A percentile compares a stretch with the other conserved stretches of the same genome.
phyloP scores from a whole-genome alignment of 1,140 invertebrate species.

The Musca domestica region DNA sequence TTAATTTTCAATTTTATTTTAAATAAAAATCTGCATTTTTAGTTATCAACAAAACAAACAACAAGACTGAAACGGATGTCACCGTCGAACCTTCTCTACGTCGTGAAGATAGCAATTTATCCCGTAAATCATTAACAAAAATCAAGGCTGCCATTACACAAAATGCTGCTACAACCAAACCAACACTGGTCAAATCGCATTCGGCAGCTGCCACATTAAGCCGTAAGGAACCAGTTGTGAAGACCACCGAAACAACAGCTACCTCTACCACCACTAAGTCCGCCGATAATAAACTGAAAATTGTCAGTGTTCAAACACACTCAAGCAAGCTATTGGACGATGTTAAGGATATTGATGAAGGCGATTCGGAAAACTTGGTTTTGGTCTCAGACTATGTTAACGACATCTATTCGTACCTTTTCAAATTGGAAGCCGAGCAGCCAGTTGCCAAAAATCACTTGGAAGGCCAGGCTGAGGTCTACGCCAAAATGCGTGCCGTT shows the following conservation, averaged over 20 bases:
- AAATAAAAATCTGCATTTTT: not conserved
- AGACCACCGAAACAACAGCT: not conserved
- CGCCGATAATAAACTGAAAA: not conserved
- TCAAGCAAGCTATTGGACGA: slow-evolving; percentile 18
- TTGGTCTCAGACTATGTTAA: slow-evolving; percentile 78
- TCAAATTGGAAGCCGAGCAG: slow-evolving; percentile 64
- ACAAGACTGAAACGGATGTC: not conserved
- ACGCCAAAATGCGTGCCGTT: slow-evolving; percentile 81
- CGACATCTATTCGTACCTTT: slow-evolving; percentile 78
- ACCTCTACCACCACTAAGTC: no score
- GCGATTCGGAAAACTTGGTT: slow-evolving; percentile 70
- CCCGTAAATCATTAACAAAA: slow-evolving; percentile 44
- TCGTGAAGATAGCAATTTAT: slow-evolving; percentile 49
- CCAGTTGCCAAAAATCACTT: slow-evolving; percentile 62
- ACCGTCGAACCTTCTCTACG: slow-evolving; percentile 28
- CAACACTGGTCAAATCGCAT: not conserved
- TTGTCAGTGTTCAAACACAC: not conserved
- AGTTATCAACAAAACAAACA: not conserved
- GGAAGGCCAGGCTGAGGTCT: slow-evolving; percentile 59
- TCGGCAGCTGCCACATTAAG: not conserved
- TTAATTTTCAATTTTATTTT: not conserved
- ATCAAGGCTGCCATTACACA: slow-evolving; percentile 39
- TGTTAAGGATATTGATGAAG: slow-evolving; percentile 71
- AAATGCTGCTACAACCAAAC: slow-evolving; percentile 29
- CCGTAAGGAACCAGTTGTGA: slow-evolving; percentile 1